These are phyloP conservation scores for Selenia dentaria DNA, from an alignment of 2,888 invertebrate genomes.

Conservation along the genomic window DNA sequence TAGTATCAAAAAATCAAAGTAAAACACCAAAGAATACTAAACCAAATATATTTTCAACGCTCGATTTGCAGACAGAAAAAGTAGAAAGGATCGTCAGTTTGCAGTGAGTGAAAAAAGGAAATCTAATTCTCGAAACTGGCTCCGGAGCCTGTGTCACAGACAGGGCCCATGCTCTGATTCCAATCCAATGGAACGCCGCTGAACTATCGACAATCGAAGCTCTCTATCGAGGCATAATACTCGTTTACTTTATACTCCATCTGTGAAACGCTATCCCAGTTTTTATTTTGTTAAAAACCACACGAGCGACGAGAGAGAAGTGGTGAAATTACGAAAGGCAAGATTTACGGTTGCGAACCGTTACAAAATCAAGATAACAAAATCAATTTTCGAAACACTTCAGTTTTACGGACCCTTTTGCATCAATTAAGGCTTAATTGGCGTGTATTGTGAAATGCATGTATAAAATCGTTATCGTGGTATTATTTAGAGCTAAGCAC, in stretches of 20 bases:
- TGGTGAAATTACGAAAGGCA: constrained; percentile 2
- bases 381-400: constrained; percentile 21
- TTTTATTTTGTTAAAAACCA: not conserved
- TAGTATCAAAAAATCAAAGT: no score
- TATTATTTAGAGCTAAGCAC: constrained; percentile 31
- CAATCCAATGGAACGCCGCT: constrained; percentile 34
- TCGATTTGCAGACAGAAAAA: constrained; percentile 50
- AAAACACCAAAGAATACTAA: constrained; percentile 30
- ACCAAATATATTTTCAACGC: constrained; percentile 36
- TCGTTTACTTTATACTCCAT: not conserved
- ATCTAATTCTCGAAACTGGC: constrained; percentile 47
- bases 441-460: constrained; percentile 25
- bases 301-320: not conserved
- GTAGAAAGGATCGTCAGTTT: constrained; percentile 37
- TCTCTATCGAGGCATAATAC: constrained; percentile 1
- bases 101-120: constrained; percentile 43
- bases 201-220: constrained; percentile 8
- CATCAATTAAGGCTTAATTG: constrained; percentile 31
- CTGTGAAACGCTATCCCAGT: not conserved
- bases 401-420: constrained; percentile 15
- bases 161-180: constrained; percentile 39
- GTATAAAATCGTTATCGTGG: constrained; percentile 24
- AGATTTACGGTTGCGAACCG: constrained; percentile 15
- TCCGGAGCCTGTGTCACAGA: constrained; percentile 42
- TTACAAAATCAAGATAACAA: constrained; percentile 21